Base-by-base conservation (phyloP, 2,113 vertebrate species). In the Solea senegalensis region DNA sequence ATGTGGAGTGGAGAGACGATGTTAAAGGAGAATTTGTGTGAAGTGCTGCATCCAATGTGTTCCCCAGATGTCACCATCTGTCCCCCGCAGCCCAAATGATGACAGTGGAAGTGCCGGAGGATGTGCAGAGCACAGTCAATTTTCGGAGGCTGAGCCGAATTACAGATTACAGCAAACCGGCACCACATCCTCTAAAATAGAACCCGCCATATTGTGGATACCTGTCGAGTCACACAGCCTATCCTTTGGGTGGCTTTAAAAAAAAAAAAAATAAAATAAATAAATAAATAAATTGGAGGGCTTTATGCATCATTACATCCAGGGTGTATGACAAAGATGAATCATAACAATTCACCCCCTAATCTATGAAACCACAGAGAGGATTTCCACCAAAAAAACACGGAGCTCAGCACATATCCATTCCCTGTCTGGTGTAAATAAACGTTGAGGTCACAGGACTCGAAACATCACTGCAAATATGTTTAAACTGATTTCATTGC, bases 31-130 rank as follows among this genome's bases (percentile, higher is more conserved):
- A 68, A 57, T 64, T 58, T 52, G 21, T 83, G 13, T 76, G 54
- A 64, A 52, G 39, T 43, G 43, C 56, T 78, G 76, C 39, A 69
- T 65, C 49, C 49, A 63, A 43, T 59, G 49, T 72, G 61, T 44
- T 65, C 40, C 43, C 55, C 64, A 26, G 43, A 73, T 66, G 78
- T 78, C 60, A 69, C 72, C 56, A 78, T 71, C 60, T 76, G 65
- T 69, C 75, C 61, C 56, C 11, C 28, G 40, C 40, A 56, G 46
- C 71, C 56, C 49, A 59, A 48, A 40, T 74, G 68, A 72, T 43
- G 48, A 63, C 46, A 62, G 43, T 21, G 56, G 51, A 45, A 51
- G 16, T 57, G 50, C 16, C 55, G 48, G 27, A 50, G 52, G 48
- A 65, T 26, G 39, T 28, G 55, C 39, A 40, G 10, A 44, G 55